phyloP scores from a whole-genome alignment of 2,888 invertebrate species.

The Orchesellides sinensis region DNA sequence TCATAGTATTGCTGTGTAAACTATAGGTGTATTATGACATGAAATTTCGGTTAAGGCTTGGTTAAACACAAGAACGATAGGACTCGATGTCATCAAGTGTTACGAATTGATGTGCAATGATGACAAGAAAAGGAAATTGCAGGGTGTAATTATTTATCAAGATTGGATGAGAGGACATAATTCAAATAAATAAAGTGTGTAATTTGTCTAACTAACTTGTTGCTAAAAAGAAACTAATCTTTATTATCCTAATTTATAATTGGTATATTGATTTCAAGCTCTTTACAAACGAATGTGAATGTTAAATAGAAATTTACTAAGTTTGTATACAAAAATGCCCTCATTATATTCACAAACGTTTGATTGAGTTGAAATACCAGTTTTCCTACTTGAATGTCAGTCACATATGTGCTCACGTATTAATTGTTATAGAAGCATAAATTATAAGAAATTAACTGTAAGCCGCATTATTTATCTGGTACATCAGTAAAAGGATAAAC shows the following conservation, averaged over 20 bases:
- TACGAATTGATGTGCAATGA: not conserved
- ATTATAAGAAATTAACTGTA: no score
- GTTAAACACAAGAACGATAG: no score
- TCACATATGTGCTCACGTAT: no score
- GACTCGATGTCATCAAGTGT: not conserved
- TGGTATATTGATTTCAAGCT: no score
- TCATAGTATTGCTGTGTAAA: not conserved
- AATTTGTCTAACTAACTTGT: not conserved
- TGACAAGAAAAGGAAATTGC: not conserved
- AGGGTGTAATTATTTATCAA: not conserved
- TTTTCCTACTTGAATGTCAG: no score
- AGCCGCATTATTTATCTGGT: no score
- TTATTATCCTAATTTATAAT: no score
- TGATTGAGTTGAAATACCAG: slow-evolving; percentile 9
- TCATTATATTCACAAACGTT: not conserved
- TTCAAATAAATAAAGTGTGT: no score
- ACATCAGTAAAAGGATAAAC: no score
- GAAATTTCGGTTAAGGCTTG: no score
- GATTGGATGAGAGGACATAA: no score
- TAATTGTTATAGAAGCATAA: not conserved
- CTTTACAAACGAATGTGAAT: not conserved
- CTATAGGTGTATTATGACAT: no score
- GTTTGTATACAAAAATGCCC: not conserved
- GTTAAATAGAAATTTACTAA: not conserved
- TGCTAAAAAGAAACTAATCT: not conserved